Conservation (phyloP, 2,888 invertebrate genomes). For the Phaonia tiefii region DNA sequence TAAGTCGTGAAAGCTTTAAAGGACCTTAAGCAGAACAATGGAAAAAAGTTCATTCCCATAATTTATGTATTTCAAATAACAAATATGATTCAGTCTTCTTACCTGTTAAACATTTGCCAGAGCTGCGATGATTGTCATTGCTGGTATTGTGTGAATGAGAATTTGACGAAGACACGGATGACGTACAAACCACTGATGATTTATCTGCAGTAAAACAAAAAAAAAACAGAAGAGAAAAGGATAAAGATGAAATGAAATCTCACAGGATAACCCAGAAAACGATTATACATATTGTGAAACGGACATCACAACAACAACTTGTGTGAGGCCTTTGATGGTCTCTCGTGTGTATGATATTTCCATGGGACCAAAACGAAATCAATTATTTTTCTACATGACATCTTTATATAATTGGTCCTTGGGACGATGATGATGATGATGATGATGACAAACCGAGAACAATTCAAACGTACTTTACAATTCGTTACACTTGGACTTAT, state of each 20-base stretch:
- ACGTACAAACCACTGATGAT: conserved; percentile 77
- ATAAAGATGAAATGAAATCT: conserved; percentile 29
- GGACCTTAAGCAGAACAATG: conserved; percentile 21
- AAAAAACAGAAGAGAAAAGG: conserved; percentile 41
- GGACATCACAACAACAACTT: background rate
- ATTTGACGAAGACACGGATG: conserved; percentile 71
- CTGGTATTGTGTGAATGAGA: conserved; percentile 68
- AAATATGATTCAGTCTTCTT: conserved; percentile 68
- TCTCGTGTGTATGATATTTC: background rate
- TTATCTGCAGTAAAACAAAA: conserved; percentile 74
- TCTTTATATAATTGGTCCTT: conserved; percentile 57
- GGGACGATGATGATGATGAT: conserved; percentile 52
- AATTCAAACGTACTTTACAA: conserved; percentile 24
- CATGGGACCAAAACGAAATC: background rate
- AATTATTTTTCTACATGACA: conserved; percentile 61
- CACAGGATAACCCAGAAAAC: conserved; percentile 30
- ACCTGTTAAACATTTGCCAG: conserved; percentile 76
- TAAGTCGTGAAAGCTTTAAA: conserved; percentile 66
- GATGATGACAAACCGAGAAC: conserved; percentile 3
- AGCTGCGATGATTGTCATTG: conserved; percentile 74
- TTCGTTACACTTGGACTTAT: conserved; percentile 58
- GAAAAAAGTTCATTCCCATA: background rate
- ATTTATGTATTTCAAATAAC: background rate
- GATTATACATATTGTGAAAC: background rate
- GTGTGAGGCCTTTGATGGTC: conserved; percentile 8